Evolutionary conservation across 2,888 invertebrate species (phyloP), one percentile per base, ranked within the genome.

Genomic region (Exephanes ischioxanthus): DNA sequence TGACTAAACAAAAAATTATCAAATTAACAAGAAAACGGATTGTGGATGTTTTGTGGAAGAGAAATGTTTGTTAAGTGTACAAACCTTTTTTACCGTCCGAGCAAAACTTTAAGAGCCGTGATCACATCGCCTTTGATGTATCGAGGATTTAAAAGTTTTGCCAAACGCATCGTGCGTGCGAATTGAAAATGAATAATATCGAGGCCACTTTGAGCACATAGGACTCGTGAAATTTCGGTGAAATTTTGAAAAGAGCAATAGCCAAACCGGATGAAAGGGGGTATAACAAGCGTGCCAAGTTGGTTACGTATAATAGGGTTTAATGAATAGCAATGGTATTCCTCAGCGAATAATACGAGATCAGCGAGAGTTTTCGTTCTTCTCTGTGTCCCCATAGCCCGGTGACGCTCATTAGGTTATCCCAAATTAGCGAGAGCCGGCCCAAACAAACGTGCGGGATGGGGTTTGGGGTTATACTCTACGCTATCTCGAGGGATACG

Each of bases 391-490:
- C 80, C 73, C 41, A 77, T 51, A 70, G 73, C 82, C 70, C 67
- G 76, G 78, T 83, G 85, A 87, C 86, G 90, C 91, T 92, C 92
- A 91, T 92, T 91, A 92, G 90, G 89, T 92, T 90, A 89, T 91
- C 89, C 91, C 90, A 92, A 93, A 93, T 93, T 93, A 93, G 92
- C 91, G 71, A 75, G 71, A 76, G 53, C 70, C 67, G 53, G 55
- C 82, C 75, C 82, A 80, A 82, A 76, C 76, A 80, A 71, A 76
- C 75, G 73, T 51, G 48, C 22, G 19, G 14, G 6, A 4, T 6
- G 67, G 11, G 14, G 68, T 48, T 26, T 30, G 11, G 41, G 61
- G 14, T 22, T 58, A 45, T n/a, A 48, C 7, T n/a, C 45, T 9
- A 22, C 61, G 58, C 58, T 16, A 67, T 79, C 86, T 81, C 83